phyloP scores from a whole-genome alignment of 2,797 vertebrate species.

The Salarias fasciatus region DNA sequence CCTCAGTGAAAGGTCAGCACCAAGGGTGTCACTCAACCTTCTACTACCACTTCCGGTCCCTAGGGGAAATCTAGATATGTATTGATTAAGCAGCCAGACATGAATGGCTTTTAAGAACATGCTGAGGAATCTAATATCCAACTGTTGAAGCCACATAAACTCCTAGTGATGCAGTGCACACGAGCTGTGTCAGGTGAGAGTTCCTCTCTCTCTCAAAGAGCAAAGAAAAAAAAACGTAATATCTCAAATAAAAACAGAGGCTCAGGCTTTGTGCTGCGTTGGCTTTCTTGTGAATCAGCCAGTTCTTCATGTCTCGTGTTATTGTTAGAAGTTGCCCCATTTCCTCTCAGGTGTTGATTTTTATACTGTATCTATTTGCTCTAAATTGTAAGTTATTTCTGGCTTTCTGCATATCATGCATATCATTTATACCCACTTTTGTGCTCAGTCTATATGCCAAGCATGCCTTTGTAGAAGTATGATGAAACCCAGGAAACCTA shows the following conservation, averaged over 20 bases:
- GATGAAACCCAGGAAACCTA: constrained; percentile 5
- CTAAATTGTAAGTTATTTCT: neutral
- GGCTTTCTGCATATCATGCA: neutral
- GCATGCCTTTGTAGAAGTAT: constrained; percentile 11
- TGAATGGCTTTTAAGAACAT: constrained; percentile 23
- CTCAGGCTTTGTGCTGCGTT: constrained; percentile 10
- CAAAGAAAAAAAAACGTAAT: constrained; percentile 8
- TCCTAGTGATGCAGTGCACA: neutral
- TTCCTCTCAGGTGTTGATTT: constrained; percentile 8
- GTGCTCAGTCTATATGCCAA: neutral
- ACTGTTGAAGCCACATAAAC: constrained; percentile 4
- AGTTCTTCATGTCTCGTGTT: constrained; percentile 7
- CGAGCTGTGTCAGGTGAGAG: neutral
- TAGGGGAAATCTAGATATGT: no score
- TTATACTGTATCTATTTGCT: neutral
- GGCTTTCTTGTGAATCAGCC: constrained; percentile 5
- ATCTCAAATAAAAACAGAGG: constrained; percentile 1
- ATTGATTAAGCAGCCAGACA: neutral
- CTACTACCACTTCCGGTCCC: constrained; percentile 11
- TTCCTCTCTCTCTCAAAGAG: neutral
- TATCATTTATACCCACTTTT: constrained; percentile 3
- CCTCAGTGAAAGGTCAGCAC: constrained; percentile 62
- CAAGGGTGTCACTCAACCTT: constrained; percentile 50
- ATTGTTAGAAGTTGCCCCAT: constrained; percentile 4
- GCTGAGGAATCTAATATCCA: constrained; percentile 21